Evolutionary conservation across 1,140 invertebrate genomes (phyloP), one percentile per base, ranked within the genome.

Genomic region (Pseudomyrmex flavicornis): DNA sequence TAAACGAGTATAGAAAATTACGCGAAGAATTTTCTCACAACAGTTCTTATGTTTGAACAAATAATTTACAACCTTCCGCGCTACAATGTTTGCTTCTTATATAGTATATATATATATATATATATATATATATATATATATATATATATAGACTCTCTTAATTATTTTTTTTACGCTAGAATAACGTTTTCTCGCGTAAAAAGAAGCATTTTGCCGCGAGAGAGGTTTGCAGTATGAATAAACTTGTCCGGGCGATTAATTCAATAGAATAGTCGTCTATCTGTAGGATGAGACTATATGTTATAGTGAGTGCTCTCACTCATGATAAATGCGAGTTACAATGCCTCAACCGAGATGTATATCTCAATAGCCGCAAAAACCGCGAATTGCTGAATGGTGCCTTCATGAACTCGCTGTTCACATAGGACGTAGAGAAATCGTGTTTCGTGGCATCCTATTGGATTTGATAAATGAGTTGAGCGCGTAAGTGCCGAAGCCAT

Each of bases 391-490:
- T 80, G 76, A 72, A 80, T 72, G n/a, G 66, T 59, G 54, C 66
- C 56, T 35, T 80, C 66, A 80, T 80, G 76, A 70, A 70, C 80
- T 63, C 61, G 72, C 70, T n/a, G 80, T 76, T 66, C 50, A 59
- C 72, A 15, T 56, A 50, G 59, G 65, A 86, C 69, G 20, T 86
- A 44, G 80, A 86, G 84, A 86, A 88, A 88, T 88, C 76, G 85
- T 66, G 79, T 85, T 86, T 76, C 58, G 46, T 61, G 63, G 69
- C 69, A 76, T 76, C 76, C 26, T 84, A 85, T 70, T 85, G 74
- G 61, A 79, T 80, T 80, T 88, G 86, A 88, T 86, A 84, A 88
- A 88, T 80, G 84, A 86, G 58, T 80, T 56, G 56, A n/a, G 62
- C 73, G 50, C 50, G 54, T 83, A 76, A 83, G 80, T 83, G 82